Percentiles rank a stretch among this genome's conserved stretches.
Evolutionary conservation across 2,797 vertebrate genomes (phyloP).

Genomic region (Erethizon dorsatum): DNA sequence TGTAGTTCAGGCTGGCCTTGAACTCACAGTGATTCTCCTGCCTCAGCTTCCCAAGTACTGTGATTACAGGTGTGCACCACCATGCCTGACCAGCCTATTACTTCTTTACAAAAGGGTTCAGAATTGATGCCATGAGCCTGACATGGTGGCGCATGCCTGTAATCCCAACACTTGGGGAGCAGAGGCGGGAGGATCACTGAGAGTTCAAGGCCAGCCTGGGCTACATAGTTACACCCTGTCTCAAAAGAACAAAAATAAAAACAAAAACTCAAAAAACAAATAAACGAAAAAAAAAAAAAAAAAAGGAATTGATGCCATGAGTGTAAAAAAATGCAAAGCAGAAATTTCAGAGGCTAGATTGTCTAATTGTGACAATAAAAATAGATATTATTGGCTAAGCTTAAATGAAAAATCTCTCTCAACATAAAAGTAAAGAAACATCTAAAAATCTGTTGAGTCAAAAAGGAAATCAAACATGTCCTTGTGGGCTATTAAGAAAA

Average conservation of each 20-base stretch:
- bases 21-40: too few relatives aligned
- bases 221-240: not conserved
- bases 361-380: slow-evolving; percentile 24
- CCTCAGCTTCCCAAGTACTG: too few relatives aligned
- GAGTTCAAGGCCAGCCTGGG: not conserved
- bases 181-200: not conserved
- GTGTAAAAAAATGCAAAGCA: not conserved
- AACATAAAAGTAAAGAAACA: not conserved
- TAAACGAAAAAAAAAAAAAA: too few relatives aligned
- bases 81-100: not conserved
- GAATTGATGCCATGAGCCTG: not conserved
- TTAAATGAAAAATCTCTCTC: not conserved
- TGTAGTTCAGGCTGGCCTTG: too few relatives aligned
- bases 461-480: not conserved
- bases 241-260: not conserved
- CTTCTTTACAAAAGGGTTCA: not conserved
- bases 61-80: too few relatives aligned
- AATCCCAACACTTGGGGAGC: not conserved
- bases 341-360: not conserved
- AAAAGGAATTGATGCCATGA: not conserved
- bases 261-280: too few relatives aligned
- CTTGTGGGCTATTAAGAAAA: not conserved
- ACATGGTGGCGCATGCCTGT: not conserved
- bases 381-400: slow-evolving; percentile 15
- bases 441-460: not conserved